Conservation (phyloP, 1,140 invertebrate species). For the roundworm (Caenorhabditis elegans) region WBcel235 BX284606.5:3826001-3826500, state of each 20-base stretch:
- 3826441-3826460: background rate
- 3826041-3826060: background rate
- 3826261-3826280: slow-evolving; percentile 32
- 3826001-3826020: background rate
- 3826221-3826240: slow-evolving; percentile 24
- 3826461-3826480: background rate
- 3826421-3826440: slow-evolving; percentile 17
- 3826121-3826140: too few relatives aligned
- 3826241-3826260: slow-evolving; percentile 24
- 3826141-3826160: too few relatives aligned
- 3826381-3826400: slow-evolving; percentile 31
- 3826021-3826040: background rate
- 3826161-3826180: background rate
- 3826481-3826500: background rate
- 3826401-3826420: slow-evolving; percentile 25
- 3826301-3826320: slow-evolving; percentile 1
- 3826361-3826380: slow-evolving; percentile 16
- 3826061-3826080: background rate
- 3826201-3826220: slow-evolving; percentile 18
- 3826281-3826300: background rate
- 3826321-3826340: slow-evolving; percentile 29
- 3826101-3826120: too few relatives aligned
- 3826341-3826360: slow-evolving; percentile 26
- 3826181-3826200: background rate
- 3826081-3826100: background rate